Evolutionary conservation across 1,140 invertebrate species (phyloP), one percentile per base, ranked within the genome.

Genomic region (Aphaenogaster rudis): DNA sequence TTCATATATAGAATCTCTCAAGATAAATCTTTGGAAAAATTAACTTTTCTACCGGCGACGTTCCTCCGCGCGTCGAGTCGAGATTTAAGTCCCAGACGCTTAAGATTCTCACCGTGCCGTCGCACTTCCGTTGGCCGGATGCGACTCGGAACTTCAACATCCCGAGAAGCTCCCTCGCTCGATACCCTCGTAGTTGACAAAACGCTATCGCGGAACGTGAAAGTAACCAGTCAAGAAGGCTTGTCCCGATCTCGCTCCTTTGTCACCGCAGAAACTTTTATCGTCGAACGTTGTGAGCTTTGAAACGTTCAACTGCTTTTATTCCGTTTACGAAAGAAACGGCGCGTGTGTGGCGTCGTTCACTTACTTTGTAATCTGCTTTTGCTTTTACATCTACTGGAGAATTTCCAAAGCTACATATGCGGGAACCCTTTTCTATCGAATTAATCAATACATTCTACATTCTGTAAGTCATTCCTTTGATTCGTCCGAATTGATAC

Each of bases 61-160:
- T 61, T 13, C 54, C 66, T 28, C n/a, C 79, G 28, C n/a, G 13
- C 36, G 13, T 67, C 77, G 76, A 66, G 57, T 64, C 11, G 52
- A 82, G 80, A 82, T 82, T 82, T 74, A 72, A 82, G 39, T 74
- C 69, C 7, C 42, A 63, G 50, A 90, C 87, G 86, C 66, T 93
- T 90, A 91, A 93, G 72, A 91, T 93, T 93, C 95, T 94, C 94
- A 96, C 95, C 95, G 95, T 96, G 90, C 94, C 95, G 93, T 96
- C 95, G 88, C 96, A 96, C 82, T 96, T 95, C 92, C 95, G 96
- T 87, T 96, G 96, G 87, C 96, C 96, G 84, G 96, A 96, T 88
- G 96, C 48, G 64, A 81, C 97, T 94, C 97, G 97, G 94, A 97
- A 97, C 95, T 97, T 97, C 94, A 97, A 94, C 97, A 97, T 97